Base-by-base conservation (phyloP, 1,140 invertebrate genomes). In the Chrysoperla carnea region DNA sequence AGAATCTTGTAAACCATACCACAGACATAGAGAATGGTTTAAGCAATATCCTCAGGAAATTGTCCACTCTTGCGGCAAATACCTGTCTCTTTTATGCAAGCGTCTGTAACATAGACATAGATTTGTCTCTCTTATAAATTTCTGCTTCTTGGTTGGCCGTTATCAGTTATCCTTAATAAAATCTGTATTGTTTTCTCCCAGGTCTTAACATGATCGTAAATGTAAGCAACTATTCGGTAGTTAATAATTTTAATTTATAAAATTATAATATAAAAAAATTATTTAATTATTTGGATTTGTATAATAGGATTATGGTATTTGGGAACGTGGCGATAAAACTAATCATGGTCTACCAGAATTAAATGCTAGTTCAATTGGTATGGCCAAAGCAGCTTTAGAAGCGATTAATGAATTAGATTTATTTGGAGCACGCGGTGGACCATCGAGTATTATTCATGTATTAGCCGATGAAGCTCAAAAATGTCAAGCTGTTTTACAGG, bases 241-340 rank as follows among this genome's bases (percentile, higher is more conserved):
- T 38, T 9, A 9, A 38, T n/a, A n/a, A n/a, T n/a, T n/a, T n/a
- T n/a, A n/a, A n/a, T n/a, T n/a, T n/a, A n/a, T n/a, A n/a, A n/a
- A n/a, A n/a, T n/a, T n/a, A n/a, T n/a, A n/a, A n/a, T n/a, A n/a
- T n/a, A n/a, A n/a, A n/a, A n/a, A n/a, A n/a, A n/a, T n/a, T 23
- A 23, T 23, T 23, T 23, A 23, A 23, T 23, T 23, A 36, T 46
- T 48, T 40, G 52, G 36, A 43, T 52, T 38, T 23, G 17, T 23
- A 23, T 23, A 2, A 23, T 41, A 79, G 65, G 96, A 99, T 68
- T 99, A 97, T 74, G 96, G 96, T 35, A 90, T 99, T 46, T 99
- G 96, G 96, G 95, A 99, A 65, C 72, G 96, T 59, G 96, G 96
- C 17, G 96, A 99, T 60, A 99, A 99, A 69, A 98, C 94, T 33